Evolutionary conservation across 2,888 invertebrate species (phyloP).

Genomic region (Anticlea derivata): DNA sequence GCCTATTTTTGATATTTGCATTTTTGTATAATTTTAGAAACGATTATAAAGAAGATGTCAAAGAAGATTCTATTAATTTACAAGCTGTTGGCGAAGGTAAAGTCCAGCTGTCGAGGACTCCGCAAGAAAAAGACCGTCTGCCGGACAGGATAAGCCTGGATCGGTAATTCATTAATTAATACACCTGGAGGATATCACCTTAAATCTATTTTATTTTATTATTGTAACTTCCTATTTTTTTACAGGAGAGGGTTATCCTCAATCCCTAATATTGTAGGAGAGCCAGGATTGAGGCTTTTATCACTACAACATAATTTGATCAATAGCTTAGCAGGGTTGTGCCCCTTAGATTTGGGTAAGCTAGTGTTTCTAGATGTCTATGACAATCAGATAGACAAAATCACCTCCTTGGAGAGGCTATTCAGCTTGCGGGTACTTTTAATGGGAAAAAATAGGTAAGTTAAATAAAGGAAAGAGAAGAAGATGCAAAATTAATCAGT

Average conservation of each 20-base stretch:
- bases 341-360: conserved; percentile 85
- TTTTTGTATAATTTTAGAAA: conserved; percentile 36
- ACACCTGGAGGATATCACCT: too few species aligned
- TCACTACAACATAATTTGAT: conserved; percentile 97
- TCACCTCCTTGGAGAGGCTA: conserved; percentile 90
- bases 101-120: conserved; percentile 87
- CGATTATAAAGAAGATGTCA: conserved; percentile 60
- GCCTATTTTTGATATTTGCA: too few species aligned
- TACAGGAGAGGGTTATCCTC: conserved; percentile 90
- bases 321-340: conserved; percentile 87
- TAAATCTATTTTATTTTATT: not conserved
- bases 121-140: conserved; percentile 91
- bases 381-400: conserved; percentile 96
- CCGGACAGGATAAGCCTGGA: conserved; percentile 96
- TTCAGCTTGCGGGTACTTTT: conserved; percentile 92
- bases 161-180: too few species aligned
- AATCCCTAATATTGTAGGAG: conserved; percentile 92
- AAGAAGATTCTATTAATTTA: conserved; percentile 71
- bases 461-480: not conserved
- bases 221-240: not conserved
- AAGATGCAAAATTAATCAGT: too few species aligned
- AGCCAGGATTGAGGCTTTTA: conserved; percentile 90
- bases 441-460: conserved; percentile 94
- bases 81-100: conserved; percentile 86
- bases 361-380: conserved; percentile 97